Base-by-base conservation (phyloP, 2,888 invertebrate species). In the Macaria notata region DNA sequence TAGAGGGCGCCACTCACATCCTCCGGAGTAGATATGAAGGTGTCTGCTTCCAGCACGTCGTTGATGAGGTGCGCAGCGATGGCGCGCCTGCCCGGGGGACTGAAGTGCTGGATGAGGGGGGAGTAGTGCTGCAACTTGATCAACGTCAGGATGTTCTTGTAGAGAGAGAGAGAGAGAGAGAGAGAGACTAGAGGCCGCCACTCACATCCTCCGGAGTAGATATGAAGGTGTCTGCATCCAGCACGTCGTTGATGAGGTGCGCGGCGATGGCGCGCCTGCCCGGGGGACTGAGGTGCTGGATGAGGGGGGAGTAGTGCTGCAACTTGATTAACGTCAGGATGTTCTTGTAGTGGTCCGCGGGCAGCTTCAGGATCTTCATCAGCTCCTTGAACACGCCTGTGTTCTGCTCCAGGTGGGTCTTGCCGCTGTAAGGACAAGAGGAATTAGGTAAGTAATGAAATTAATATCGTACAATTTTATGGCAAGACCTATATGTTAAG, bases 321-420 rank as follows among this genome's bases (percentile, higher is more conserved):
- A 99, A 89, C 73, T 96, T 94, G 56, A 98, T 93, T 9, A 99
- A 94, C 0, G 96, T 96, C 46, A 99, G 92, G 9, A 98, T 94
- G 83, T 98, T 96, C 83, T 97, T 97, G 88, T 99, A 99, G 75
- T 96, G 96, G 79, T 99, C 98, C 3, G 99, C 94, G 0, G 99
- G 99, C 46, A 99, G 96, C 83, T 98, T 97, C 76, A 99, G 93
- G 59, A 99, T 93, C 75, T 98, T 96, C 76, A 97, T 96, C 62
- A 99, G 91, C 81, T 99, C 99, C 72, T 97, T 96, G 67, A 98
- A 98, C 0, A 99, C 97, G 3, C 95, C 93, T 45, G 95, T 95
- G 75, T 95, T 95, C 76, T 95, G 95, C 75, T 96, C 95, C 47
- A 97, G 41, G 41, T 86, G 79, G 1, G 85, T 67, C 68, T 84